These are phyloP conservation scores for Eclectus roratus DNA, from an alignment of 2,113 vertebrate species.

Conservation along the genomic window DNA sequence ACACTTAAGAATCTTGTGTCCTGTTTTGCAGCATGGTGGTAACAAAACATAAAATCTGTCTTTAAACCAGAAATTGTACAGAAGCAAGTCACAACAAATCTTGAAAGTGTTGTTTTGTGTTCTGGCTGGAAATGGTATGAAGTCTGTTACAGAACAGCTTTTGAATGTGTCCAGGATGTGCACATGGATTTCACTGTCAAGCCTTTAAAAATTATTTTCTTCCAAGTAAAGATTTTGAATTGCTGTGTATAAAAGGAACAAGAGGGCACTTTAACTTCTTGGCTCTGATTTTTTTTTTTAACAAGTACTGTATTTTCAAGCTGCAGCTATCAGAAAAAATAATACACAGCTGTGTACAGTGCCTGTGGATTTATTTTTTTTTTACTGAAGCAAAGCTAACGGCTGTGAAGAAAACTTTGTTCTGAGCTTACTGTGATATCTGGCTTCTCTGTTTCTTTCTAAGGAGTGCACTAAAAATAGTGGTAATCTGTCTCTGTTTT, in stretches of 20 bases:
- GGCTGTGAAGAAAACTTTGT: neutral
- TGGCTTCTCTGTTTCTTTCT: neutral
- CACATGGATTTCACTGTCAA: neutral
- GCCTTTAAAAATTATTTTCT: neutral
- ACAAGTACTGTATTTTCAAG: neutral
- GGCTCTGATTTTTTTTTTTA: neutral
- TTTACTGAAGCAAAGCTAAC: neutral
- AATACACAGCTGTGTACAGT: neutral
- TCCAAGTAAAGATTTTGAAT: neutral
- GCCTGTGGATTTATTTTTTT: constrained; percentile 16
- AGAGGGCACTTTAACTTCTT: neutral
- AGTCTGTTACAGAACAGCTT: neutral
- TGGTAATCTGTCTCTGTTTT: neutral
- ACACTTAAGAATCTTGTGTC: neutral
- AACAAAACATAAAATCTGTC: neutral
- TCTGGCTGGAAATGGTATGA: neutral
- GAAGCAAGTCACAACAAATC: constrained; percentile 46
- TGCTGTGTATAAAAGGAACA: neutral
- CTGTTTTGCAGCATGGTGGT: neutral
- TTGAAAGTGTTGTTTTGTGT: neutral
- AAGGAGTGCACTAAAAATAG: neutral
- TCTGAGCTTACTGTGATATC: neutral
- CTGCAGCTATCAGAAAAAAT: neutral
- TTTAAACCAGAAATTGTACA: neutral
- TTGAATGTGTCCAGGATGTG: neutral